Evolutionary conservation across 2,113 vertebrate genomes (phyloP).

Genomic region (Channa maculata): DNA sequence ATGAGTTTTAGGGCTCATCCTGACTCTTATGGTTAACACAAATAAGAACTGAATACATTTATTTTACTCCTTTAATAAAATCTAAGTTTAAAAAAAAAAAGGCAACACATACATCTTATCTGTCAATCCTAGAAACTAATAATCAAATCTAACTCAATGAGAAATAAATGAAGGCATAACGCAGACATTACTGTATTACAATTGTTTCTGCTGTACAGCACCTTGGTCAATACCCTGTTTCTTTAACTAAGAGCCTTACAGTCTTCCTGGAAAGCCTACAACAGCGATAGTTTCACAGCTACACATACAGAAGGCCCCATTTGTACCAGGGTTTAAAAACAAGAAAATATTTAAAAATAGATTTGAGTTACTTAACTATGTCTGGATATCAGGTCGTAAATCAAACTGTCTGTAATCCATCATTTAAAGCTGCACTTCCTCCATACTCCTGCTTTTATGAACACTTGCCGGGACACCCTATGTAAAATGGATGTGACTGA

Average conservation of each 20-base stretch:
- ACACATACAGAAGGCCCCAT: neutral
- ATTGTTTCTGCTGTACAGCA: slow-evolving; percentile 42
- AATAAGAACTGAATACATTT: no score
- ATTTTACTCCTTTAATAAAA: no score
- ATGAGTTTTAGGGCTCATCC: no score
- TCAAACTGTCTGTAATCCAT: neutral
- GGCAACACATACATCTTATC: slow-evolving; percentile 41
- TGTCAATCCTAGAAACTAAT: neutral
- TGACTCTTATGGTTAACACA: no score
- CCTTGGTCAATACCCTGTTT: slow-evolving; percentile 52
- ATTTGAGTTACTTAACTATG: neutral
- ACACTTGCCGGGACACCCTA: neutral
- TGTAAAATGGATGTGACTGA: slow-evolving; percentile 38
- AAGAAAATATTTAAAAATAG: neutral
- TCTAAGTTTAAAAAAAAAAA: slow-evolving; percentile 32
- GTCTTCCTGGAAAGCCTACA: slow-evolving; percentile 32
- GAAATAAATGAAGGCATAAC: slow-evolving; percentile 3
- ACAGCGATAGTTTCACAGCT: slow-evolving; percentile 18
- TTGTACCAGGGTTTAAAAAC: slow-evolving; percentile 2
- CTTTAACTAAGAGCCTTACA: slow-evolving; percentile 67
- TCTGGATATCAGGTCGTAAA: neutral
- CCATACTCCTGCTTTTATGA: neutral
- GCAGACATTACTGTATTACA: slow-evolving; percentile 22
- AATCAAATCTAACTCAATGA: neutral
- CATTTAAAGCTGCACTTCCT: neutral